Conservation (phyloP, 2,113 vertebrate genomes). For the Mobula birostris region DNA sequence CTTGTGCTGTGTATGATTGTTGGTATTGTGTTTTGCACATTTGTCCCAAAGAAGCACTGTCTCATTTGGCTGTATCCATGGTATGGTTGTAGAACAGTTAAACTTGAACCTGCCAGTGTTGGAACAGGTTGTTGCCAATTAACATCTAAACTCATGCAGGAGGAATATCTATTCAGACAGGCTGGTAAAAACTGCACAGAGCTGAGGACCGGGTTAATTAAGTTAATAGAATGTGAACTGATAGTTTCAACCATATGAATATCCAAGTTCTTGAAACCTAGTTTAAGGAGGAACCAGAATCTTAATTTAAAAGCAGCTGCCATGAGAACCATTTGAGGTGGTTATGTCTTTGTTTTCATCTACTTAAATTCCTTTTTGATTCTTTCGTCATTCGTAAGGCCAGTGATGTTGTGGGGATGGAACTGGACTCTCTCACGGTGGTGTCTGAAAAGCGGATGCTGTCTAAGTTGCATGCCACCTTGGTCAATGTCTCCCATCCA, state of each 20-base stretch:
- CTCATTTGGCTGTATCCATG: too few species aligned
- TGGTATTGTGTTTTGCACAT: too few species aligned
- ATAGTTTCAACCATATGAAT: not conserved
- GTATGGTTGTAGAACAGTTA: too few species aligned
- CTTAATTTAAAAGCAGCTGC: not conserved
- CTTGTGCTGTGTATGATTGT: too few species aligned
- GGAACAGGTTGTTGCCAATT: not conserved
- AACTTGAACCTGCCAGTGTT: not conserved
- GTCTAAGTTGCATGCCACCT: too few species aligned
- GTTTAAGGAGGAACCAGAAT: not conserved
- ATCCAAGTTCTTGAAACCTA: not conserved
- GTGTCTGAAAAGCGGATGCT: too few species aligned
- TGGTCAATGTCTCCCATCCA: too few species aligned
- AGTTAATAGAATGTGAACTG: not conserved
- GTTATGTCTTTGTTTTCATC: not conserved
- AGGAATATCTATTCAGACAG: not conserved
- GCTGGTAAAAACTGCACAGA: not conserved
- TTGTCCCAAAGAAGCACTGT: too few species aligned
- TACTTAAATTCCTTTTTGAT: not conserved
- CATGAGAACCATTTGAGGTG: not conserved
- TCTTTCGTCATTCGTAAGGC: too few species aligned
- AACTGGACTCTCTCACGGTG: too few species aligned
- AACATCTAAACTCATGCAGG: not conserved
- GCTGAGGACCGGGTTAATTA: too few species aligned
- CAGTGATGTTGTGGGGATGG: too few species aligned